A percentile compares a stretch with the other conserved stretches of the same genome.
These are phyloP conservation scores for Diaperis boleti DNA, from an alignment of 2,888 invertebrate genomes.

Conservation along the genomic window DNA sequence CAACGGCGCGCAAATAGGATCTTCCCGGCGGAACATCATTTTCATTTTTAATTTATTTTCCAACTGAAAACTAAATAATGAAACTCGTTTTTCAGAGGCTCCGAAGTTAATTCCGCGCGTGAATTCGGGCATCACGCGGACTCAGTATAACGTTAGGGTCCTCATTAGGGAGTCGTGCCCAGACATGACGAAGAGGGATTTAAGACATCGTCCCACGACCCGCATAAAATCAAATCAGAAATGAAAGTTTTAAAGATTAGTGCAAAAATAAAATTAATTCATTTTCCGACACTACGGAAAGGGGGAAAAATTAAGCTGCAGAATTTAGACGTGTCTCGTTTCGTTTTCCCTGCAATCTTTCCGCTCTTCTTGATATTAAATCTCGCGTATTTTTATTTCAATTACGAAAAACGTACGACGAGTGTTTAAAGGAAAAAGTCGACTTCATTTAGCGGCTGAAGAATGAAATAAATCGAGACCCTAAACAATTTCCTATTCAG, in stretches of 20 bases:
- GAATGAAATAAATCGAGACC: conserved; percentile 32
- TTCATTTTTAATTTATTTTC: not conserved
- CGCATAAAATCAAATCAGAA: conserved; percentile 52
- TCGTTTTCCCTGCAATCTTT: conserved; percentile 42
- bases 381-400: conserved; percentile 51
- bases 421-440: conserved; percentile 25
- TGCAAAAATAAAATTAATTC: conserved; percentile 60
- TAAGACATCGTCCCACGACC: conserved; percentile 47
- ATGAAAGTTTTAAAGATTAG: conserved; percentile 58
- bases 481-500: conserved; percentile 29
- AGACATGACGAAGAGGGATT: conserved; percentile 61
- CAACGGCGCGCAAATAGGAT: no score
- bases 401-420: conserved; percentile 49
- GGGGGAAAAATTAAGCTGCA: conserved; percentile 47
- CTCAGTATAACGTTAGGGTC: conserved; percentile 21
- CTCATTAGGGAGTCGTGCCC: conserved; percentile 60
- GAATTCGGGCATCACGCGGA: conserved; percentile 30
- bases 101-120: conserved; percentile 26
- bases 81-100: not conserved
- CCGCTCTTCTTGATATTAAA: conserved; percentile 48
- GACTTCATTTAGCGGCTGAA: conserved; percentile 27
- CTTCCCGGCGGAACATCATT: no score
- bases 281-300: conserved; percentile 53
- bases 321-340: conserved; percentile 44
- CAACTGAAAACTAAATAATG: conserved; percentile 4